phyloP scores from a whole-genome alignment of 1,140 invertebrate genomes.

The Trypoxylus dichotomus region DNA sequence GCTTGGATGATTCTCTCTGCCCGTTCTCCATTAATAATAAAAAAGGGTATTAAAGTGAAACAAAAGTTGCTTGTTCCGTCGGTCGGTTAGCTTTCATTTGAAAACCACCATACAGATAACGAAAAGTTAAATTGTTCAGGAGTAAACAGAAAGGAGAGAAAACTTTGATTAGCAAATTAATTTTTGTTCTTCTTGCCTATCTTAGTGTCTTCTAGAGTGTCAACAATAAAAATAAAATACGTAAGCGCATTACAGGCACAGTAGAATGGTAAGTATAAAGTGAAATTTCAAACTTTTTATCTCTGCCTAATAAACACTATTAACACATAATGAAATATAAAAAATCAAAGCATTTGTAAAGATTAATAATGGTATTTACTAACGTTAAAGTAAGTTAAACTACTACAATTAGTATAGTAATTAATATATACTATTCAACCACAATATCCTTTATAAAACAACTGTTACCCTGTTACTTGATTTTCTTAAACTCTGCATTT shows the following conservation, averaged over 20 bases:
- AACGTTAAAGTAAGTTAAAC: no score
- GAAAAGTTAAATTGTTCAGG: conserved; percentile 16
- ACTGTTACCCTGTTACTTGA: no score
- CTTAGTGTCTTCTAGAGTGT: background rate
- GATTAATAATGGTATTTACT: no score
- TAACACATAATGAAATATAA: no score
- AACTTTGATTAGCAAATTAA: conserved; percentile 16
- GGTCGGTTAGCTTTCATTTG: conserved; percentile 3
- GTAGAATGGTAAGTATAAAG: no score
- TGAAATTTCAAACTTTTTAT: no score
- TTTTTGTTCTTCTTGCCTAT: background rate
- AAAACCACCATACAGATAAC: conserved; percentile 11
- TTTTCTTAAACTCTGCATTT: no score
- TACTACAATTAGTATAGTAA: no score
- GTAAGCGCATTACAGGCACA: background rate
- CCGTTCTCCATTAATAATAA: conserved; percentile 19
- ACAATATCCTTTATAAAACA: no score
- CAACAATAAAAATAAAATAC: background rate
- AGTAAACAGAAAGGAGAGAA: background rate
- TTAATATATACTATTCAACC: no score
- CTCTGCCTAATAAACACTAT: no score
- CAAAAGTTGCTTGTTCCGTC: conserved; percentile 2
- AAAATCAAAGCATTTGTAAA: no score
- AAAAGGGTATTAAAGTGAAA: conserved; percentile 24
- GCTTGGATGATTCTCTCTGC: conserved; percentile 8